Evolutionary conservation across 2,113 vertebrate species (phyloP).

Genomic region (Casuarius casuarius): DNA sequence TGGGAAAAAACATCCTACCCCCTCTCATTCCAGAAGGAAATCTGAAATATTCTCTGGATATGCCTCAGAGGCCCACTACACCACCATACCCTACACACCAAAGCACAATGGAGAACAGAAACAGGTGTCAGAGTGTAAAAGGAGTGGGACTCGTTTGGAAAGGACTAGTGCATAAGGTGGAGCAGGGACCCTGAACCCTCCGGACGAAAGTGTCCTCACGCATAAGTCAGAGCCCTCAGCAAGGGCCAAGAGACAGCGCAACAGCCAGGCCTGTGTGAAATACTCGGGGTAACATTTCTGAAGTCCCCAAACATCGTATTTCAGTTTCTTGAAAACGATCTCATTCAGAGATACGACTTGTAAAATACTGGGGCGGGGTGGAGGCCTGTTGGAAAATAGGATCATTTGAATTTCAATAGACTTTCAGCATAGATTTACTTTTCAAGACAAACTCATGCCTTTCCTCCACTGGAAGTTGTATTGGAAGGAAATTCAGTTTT

Average conservation of each 20-base stretch:
- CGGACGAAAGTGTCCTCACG: not conserved
- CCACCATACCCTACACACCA: not conserved
- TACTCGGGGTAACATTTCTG: not conserved
- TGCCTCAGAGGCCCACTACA: not conserved
- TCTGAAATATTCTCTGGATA: not conserved
- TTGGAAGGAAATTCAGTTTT: constrained; percentile 4
- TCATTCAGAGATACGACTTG: not conserved
- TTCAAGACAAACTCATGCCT: not conserved
- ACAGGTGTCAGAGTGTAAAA: not conserved
- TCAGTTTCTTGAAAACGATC: not conserved
- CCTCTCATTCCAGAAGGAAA: not conserved
- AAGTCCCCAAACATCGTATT: not conserved
- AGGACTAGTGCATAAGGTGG: not conserved
- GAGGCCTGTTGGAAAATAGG: not conserved
- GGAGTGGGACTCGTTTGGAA: not conserved
- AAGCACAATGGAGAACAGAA: not conserved
- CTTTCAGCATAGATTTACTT: not conserved
- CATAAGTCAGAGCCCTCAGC: not conserved
- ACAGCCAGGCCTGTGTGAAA: not conserved
- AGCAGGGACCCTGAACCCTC: not conserved
- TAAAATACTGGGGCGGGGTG: not conserved
- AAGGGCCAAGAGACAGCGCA: not conserved
- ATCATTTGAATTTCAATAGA: constrained; percentile 15
- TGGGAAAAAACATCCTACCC: not conserved
- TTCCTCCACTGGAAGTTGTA: not conserved